These are phyloP conservation scores for Cantharis nigra DNA, from an alignment of 2,888 invertebrate genomes.

Conservation along the genomic window DNA sequence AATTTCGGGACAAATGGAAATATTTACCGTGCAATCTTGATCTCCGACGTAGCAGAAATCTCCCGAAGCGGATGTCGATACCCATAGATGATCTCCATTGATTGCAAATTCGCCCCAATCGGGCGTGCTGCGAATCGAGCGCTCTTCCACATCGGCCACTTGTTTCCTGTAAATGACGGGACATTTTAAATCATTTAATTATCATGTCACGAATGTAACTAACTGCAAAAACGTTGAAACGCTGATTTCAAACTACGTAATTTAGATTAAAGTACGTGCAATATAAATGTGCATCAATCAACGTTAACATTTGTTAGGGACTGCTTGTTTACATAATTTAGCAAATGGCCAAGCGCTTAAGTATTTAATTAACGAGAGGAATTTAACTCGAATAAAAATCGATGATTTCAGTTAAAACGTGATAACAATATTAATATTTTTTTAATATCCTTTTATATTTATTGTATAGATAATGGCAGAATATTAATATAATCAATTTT, in stretches of 20 bases:
- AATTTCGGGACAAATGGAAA: slow-evolving; percentile 30
- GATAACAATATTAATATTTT: neutral
- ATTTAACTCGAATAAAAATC: neutral
- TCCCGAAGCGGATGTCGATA: slow-evolving; percentile 87
- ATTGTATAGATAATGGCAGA: neutral
- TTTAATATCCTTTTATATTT: neutral
- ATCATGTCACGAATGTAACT: neutral
- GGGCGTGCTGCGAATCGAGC: slow-evolving; percentile 76
- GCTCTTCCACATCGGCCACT: slow-evolving; percentile 53
- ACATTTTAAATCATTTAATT: slow-evolving; percentile 1
- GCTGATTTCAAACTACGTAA: neutral
- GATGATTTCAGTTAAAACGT: neutral
- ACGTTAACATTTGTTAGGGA: neutral
- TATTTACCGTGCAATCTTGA: slow-evolving; percentile 79
- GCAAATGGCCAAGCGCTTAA: neutral
- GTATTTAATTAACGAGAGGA: neutral
- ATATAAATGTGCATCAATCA: neutral
- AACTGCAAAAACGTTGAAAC: neutral
- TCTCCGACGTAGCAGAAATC: slow-evolving; percentile 94
- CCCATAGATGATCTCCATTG: slow-evolving; percentile 93
- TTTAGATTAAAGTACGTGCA: neutral
- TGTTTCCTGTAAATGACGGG: slow-evolving; percentile 55
- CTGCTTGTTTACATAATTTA: neutral
- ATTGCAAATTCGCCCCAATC: slow-evolving; percentile 88
- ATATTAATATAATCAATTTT: neutral